Base-by-base conservation (phyloP, 2,888 invertebrate genomes). In the Acleris emargana region DNA sequence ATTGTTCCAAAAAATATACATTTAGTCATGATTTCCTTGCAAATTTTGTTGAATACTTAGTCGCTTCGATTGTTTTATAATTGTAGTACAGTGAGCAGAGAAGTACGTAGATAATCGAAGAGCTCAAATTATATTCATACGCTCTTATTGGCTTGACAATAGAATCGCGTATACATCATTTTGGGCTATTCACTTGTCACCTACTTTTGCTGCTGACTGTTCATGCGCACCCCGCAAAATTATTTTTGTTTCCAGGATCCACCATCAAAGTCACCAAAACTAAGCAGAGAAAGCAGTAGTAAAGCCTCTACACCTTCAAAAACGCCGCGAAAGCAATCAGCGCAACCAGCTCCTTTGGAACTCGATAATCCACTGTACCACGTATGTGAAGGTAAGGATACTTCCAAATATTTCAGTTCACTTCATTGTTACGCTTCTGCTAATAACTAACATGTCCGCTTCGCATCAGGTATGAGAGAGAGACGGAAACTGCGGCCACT, bases 301-400 rank as follows among this genome's bases (percentile, higher is more conserved):
- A 91, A 91, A 76, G 84, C 89, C 9, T 91, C 92, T 32, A 92
- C 91, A 38, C 90, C 91, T 28, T 90, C 92, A 1, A 91, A 86
- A 76, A 86, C 87, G 2, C 83, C 87, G 16, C 76, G 81, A n/a
- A 86, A 86, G 53, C 88, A 87, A 68, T 75, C 76, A 16, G 66
- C 75, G 6, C 86, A 86, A 67, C 84, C 87, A 60, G 87, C 85
- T 61, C 91, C 87, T 42, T 82, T 85, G 68, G 93, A 89, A 73
- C 81, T 88, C 69, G 97, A 97, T 79, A 96, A 97, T 87, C 95
- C 96, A 0, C 88, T 97, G 5, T 96, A 97, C 78, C 97, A 97
- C 80, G 95, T 97, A 54, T 96, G 97, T 78, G 97, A 97, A 89
- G 95, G 96, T 91, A 80, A 71, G 17, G 3, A 42, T 59, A 51